Evolutionary conservation across 37 sponge, comb jelly and placozoan species (phyloP), one percentile per base, ranked within the genome.

Genomic region (Petrosia ficiformis): DNA sequence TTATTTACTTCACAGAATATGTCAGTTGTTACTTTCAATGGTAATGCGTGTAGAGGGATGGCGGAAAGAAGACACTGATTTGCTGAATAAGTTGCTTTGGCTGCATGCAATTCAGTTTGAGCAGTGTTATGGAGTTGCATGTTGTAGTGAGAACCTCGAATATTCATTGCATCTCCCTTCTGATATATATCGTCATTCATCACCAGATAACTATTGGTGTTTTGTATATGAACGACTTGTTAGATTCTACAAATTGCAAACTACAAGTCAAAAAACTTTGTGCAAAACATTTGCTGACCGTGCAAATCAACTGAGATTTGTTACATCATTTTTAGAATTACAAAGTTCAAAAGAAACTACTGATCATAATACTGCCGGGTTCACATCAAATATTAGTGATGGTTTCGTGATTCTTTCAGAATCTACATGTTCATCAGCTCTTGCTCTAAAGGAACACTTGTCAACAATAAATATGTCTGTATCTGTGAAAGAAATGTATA

Each of bases 181-280:
- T 44, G 81, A 80, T 65, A 74, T 82, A 21, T 37, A 60, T 54
- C 39, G 82, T 21, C 74, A 74, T 67, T 73, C 75, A 22, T 36
- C 39, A 67, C 82, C 82, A 42, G 74, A 82, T 57, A 82, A 82
- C 52, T 82, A 44, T 32, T 82, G 75, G 82, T 82, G 82, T 63
- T 82, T 44, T 57, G 28, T 34, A 32, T 82, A 67, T 54, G 75
- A 82, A 52, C 40, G 75, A 65, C 68, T 75, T 21, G 82, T 82
- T 19, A 39, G 66, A n/a, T 66, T 25, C 3, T 82, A 74, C 41
- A 58, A 66, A 22, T 67, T 65, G 44, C 61, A 38, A 44, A 67
- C 75, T 21, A 67, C 82, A 8, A 82, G 74, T 66, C 59, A 73
- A 2, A 80, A 72, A 35, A 71, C 71, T 48, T 35, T 72, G 19